These are phyloP conservation scores for Phalangium opilio DNA, from an alignment of 2,888 invertebrate genomes.

Conservation along the genomic window DNA sequence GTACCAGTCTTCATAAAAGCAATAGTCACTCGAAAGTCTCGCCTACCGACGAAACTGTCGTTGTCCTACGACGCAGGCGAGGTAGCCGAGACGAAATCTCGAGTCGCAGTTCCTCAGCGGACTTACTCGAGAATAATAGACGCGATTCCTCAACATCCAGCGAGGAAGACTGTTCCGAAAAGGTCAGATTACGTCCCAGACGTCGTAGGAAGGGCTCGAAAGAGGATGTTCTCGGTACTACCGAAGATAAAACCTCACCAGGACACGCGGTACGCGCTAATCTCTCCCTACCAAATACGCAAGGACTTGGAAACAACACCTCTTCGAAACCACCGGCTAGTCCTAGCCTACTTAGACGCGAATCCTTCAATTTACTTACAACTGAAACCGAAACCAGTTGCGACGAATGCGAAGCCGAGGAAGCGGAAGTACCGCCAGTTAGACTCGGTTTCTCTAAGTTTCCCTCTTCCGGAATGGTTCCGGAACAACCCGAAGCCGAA, in stretches of 20 bases:
- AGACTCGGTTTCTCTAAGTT: no score
- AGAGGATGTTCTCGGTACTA: background rate
- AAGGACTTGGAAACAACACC: background rate
- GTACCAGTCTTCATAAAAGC: no score
- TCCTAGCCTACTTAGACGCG: background rate
- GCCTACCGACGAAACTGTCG: slow-evolving; percentile 4
- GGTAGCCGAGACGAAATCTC: slow-evolving; percentile 3
- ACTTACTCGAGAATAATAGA: background rate
- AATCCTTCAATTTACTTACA: background rate
- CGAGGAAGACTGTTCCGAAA: slow-evolving; percentile 1
- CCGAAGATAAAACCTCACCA: background rate
- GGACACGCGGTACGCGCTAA: background rate
- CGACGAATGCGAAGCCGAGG: slow-evolving; percentile 28
- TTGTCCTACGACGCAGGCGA: slow-evolving; percentile 1
- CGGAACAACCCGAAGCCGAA: slow-evolving; percentile 1
- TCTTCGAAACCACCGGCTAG: background rate
- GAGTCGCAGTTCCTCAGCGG: slow-evolving; percentile 44
- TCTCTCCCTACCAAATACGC: background rate
- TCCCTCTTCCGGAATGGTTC: slow-evolving; percentile 2
- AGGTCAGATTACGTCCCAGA: background rate
- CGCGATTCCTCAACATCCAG: slow-evolving; percentile 1
- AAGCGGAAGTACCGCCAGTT: slow-evolving; percentile 21
- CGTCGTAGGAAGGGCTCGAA: background rate
- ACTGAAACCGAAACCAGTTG: slow-evolving; percentile 3
- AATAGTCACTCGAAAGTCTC: slow-evolving; percentile 7